Evolutionary conservation across 2,888 invertebrate genomes (phyloP).

Genomic region (Celastrina argiolus): DNA sequence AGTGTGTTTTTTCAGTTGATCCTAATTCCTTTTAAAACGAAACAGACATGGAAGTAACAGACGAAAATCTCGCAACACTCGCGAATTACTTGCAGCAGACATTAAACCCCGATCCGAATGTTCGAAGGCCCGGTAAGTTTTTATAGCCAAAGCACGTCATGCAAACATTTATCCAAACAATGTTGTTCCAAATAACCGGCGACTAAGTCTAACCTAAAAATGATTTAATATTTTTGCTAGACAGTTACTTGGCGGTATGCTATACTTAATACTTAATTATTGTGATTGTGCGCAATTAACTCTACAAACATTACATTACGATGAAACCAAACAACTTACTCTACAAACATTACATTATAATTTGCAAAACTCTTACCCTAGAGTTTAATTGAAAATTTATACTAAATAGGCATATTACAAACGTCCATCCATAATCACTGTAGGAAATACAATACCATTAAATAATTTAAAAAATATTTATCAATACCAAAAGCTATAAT

Average conservation of each 20-base stretch:
- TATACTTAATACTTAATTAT: neutral
- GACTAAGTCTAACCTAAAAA: neutral
- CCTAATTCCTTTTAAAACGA: neutral
- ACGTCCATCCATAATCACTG: no score
- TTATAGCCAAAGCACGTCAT: neutral
- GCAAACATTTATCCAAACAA: neutral
- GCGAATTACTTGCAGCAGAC: slow-evolving; percentile 93
- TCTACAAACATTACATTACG: neutral
- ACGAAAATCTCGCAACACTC: slow-evolving; percentile 88
- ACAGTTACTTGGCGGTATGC: neutral
- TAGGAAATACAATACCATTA: no score
- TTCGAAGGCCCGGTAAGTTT: slow-evolving; percentile 88
- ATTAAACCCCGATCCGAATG: slow-evolving; percentile 87
- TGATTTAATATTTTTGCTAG: neutral
- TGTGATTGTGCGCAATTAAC: neutral
- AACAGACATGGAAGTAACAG: slow-evolving; percentile 89
- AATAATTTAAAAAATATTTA: no score
- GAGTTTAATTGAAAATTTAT: no score
- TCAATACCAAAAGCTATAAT: no score
- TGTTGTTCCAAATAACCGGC: neutral
- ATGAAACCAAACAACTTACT: no score
- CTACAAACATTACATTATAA: no score
- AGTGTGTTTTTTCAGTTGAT: neutral
- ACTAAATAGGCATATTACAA: no score
- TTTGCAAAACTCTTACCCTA: no score